Conservation (phyloP, 1,140 invertebrate genomes). For the Drosophila aff. region DNA sequence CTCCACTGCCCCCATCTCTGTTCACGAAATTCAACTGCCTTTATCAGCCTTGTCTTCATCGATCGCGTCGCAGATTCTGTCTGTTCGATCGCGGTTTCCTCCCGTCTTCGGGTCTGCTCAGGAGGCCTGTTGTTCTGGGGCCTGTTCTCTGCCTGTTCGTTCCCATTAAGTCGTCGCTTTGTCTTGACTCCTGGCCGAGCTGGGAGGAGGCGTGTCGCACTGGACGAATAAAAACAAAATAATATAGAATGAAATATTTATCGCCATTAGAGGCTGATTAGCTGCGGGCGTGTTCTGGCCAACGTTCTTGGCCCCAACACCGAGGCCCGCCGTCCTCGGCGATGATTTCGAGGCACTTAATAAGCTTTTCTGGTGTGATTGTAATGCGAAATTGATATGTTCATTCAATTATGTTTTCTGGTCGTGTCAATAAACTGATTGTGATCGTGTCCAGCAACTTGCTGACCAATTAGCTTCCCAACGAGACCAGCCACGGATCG, state of each 20-base stretch:
- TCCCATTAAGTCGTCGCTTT: conserved; percentile 50
- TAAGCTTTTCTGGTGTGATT: conserved; percentile 64
- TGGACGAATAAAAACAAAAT: conserved; percentile 55
- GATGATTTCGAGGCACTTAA: conserved; percentile 57
- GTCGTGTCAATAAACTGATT: conserved; percentile 75
- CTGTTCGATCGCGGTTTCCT: conserved; percentile 12
- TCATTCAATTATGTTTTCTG: conserved; percentile 68
- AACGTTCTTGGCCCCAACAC: conserved; percentile 11
- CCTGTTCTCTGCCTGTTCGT: conserved; percentile 23
- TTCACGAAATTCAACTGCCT: background rate
- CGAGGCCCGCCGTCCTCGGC: background rate
- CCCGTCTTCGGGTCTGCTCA: conserved; percentile 9
- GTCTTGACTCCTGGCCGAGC: conserved; percentile 40
- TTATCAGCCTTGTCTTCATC: conserved; percentile 65
- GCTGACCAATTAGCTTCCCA: conserved; percentile 60
- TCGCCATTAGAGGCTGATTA: conserved; percentile 82
- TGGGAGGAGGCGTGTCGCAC: conserved; percentile 41
- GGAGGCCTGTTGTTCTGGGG: conserved; percentile 23
- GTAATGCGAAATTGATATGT: conserved; percentile 80
- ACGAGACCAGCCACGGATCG: conserved; percentile 25
- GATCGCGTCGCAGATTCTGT: conserved; percentile 65
- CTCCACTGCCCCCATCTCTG: conserved; percentile 13
- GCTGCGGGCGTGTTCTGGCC: conserved; percentile 68
- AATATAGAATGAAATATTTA: conserved; percentile 81
- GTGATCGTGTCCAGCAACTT: conserved; percentile 46